Percentiles rank a stretch among this genome's conserved stretches.
Evolutionary conservation across 2,113 vertebrate genomes (phyloP).

Genomic region (Nerophis lumbriciformis): DNA sequence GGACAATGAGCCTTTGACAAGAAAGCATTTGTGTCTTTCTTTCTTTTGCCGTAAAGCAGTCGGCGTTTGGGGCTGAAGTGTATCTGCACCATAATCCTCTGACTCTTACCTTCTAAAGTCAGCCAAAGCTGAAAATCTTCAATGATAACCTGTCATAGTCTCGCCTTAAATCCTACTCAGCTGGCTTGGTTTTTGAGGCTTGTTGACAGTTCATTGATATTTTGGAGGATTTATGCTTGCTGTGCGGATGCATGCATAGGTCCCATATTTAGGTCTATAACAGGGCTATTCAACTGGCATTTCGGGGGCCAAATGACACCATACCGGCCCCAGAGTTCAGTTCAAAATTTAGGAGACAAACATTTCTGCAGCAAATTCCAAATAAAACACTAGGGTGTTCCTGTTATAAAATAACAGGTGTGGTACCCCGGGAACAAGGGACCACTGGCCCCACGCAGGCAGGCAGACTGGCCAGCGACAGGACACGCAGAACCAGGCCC

Average conservation of each 20-base stretch:
- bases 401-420: too few relatives aligned
- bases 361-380: too few relatives aligned
- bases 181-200: constrained; percentile 18
- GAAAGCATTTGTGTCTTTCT: constrained; percentile 5
- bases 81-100: constrained; percentile 26
- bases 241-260: neutral
- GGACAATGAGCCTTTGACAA: neutral
- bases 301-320: too few relatives aligned
- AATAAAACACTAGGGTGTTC: too few relatives aligned
- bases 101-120: constrained; percentile 37
- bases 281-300: too few relatives aligned
- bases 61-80: constrained; percentile 16
- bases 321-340: too few relatives aligned
- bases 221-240: constrained; percentile 5
- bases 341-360: too few relatives aligned
- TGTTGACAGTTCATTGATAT: constrained; percentile 34
- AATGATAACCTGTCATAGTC: constrained; percentile 42
- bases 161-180: constrained; percentile 23
- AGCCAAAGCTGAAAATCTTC: constrained; percentile 51
- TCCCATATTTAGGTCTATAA: too few relatives aligned
- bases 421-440: too few relatives aligned
- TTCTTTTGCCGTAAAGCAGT: constrained; percentile 13
- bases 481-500: too few relatives aligned
- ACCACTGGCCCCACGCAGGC: too few relatives aligned
- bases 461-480: too few relatives aligned